Percentiles rank a stretch among this genome's conserved stretches.
These are phyloP conservation scores for Crepidodera aurea DNA, from an alignment of 2,888 invertebrate species.

Conservation along the genomic window DNA sequence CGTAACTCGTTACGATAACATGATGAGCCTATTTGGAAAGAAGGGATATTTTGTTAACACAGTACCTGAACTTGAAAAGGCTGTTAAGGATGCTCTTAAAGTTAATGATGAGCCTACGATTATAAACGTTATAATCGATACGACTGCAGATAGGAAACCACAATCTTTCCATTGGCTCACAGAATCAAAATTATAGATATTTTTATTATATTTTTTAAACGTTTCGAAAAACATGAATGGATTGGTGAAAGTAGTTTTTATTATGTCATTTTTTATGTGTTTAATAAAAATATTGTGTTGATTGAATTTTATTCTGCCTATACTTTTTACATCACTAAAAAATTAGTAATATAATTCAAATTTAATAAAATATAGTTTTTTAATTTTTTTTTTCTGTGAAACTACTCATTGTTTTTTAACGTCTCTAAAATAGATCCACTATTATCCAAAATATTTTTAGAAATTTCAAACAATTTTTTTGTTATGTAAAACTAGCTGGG, in stretches of 20 bases:
- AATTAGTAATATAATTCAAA: too few species aligned
- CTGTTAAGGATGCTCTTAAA: slow-evolving; percentile 72
- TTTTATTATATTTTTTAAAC: background rate
- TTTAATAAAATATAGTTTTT: too few species aligned
- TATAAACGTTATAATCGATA: slow-evolving; percentile 90
- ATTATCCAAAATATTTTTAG: too few species aligned
- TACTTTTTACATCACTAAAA: too few species aligned
- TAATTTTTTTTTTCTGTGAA: too few species aligned
- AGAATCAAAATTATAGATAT: slow-evolving; percentile 82
- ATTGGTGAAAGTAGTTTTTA: background rate
- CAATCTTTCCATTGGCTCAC: slow-evolving; percentile 94
- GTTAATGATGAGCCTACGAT: slow-evolving; percentile 81
- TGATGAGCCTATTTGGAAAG: slow-evolving; percentile 87
- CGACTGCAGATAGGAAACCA: slow-evolving; percentile 87
- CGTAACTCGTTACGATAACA: slow-evolving; percentile 86
- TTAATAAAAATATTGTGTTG: background rate
- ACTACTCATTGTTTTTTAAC: too few species aligned
- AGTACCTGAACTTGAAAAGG: slow-evolving; percentile 76
- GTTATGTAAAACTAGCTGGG: too few species aligned
- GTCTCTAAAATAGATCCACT: too few species aligned
- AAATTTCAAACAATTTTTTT: too few species aligned
- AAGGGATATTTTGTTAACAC: slow-evolving; percentile 83
- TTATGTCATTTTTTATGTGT: background rate
- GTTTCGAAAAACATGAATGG: background rate
- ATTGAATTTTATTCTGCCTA: too few species aligned